phyloP scores from a whole-genome alignment of 2,888 invertebrate genomes.

The Caenorhabditis virilis region DNA sequence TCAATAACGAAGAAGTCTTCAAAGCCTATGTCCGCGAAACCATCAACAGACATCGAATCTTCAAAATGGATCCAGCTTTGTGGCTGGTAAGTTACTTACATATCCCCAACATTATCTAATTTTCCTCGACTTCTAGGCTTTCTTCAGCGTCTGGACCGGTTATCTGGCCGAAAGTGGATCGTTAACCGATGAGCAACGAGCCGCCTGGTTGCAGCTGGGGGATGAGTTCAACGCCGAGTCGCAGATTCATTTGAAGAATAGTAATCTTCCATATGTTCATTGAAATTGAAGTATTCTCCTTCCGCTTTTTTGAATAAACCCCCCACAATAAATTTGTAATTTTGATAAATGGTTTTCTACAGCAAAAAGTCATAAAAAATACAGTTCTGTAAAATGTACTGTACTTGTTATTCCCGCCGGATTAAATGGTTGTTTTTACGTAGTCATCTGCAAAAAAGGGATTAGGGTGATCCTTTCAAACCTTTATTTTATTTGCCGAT shows the following conservation, averaged over 20 bases:
- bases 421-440: too few species aligned
- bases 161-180: conserved; percentile 53
- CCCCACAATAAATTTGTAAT: not conserved
- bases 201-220: conserved; percentile 61
- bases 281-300: not conserved
- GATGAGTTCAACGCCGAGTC: conserved; percentile 52
- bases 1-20: conserved; percentile 55
- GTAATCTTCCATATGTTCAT: conserved; percentile 40
- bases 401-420: too few species aligned
- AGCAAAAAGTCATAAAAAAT: too few species aligned
- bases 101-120: too few species aligned
- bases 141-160: conserved; percentile 62
- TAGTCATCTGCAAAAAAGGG: too few species aligned
- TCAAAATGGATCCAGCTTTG: conserved; percentile 65
- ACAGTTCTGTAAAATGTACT: too few species aligned
- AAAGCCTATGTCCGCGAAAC: conserved; percentile 61
- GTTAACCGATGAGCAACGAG: conserved; percentile 49
- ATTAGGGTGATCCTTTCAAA: too few species aligned
- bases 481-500: too few species aligned
- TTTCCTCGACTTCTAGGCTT: too few species aligned
- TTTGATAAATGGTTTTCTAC: too few species aligned
- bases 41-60: conserved; percentile 62
- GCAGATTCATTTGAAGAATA: conserved; percentile 48
- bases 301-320: not conserved
- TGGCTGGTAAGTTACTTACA: too few species aligned